These are phyloP conservation scores for Ectobius pallidus DNA, from an alignment of 2,888 invertebrate genomes.

Conservation along the genomic window DNA sequence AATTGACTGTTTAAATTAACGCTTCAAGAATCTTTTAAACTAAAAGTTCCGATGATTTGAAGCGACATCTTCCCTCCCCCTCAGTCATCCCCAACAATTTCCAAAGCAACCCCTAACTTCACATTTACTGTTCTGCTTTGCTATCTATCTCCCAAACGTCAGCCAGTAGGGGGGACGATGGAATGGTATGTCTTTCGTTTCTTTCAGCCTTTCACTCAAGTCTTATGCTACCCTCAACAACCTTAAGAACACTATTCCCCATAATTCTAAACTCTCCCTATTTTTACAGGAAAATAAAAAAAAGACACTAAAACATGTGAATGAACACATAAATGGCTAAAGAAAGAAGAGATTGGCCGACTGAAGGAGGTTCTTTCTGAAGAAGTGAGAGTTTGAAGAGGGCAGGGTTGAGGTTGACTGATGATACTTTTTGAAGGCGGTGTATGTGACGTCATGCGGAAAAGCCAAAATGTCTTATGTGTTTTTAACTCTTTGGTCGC, in stretches of 20 bases:
- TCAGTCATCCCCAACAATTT: background rate
- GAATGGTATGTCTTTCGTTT: background rate
- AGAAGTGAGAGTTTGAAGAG: no score
- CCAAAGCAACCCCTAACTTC: background rate
- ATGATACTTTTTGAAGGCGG: background rate
- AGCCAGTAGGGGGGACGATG: no score
- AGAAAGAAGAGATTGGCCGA: background rate
- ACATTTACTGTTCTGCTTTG: background rate
- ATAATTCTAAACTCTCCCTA: background rate
- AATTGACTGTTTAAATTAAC: constrained; percentile 19
- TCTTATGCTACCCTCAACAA: background rate
- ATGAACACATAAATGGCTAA: constrained; percentile 7
- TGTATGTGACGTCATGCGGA: background rate
- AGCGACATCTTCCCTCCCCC: background rate
- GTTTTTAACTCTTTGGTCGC: constrained; percentile 10
- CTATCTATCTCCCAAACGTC: background rate
- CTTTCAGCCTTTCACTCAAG: background rate
- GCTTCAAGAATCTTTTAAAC: constrained; percentile 18
- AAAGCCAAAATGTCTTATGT: constrained; percentile 12
- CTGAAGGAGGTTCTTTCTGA: background rate
- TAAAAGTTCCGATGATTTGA: constrained; percentile 2
- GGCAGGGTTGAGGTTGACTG: background rate
- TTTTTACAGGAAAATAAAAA: background rate
- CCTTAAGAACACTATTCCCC: no score
- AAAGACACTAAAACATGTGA: background rate